Conservation (phyloP, 2,888 invertebrate genomes). For the Subacronicta megacephala region DNA sequence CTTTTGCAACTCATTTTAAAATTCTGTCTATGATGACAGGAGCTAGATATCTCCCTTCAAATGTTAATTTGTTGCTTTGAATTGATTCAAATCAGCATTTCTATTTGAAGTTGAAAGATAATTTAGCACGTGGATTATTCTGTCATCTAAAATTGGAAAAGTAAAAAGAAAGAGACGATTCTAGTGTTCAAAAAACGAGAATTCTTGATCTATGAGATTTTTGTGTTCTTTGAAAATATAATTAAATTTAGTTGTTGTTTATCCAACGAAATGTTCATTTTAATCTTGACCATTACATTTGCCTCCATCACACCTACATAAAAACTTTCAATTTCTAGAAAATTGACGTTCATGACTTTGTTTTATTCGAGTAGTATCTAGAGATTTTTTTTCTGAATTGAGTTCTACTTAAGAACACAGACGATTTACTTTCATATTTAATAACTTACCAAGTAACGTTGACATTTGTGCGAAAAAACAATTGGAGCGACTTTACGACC, state of each 20-base stretch:
- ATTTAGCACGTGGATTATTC: slow-evolving; percentile 5
- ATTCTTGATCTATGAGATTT: too few relatives aligned
- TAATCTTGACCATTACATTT: too few relatives aligned
- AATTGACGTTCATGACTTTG: neutral
- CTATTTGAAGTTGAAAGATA: slow-evolving; percentile 12
- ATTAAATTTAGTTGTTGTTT: too few relatives aligned
- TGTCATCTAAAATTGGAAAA: neutral
- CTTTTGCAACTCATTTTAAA: slow-evolving; percentile 17
- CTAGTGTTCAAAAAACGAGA: neutral
- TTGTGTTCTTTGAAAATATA: neutral
- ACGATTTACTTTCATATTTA: slow-evolving; percentile 6
- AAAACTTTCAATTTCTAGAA: neutral
- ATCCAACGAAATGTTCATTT: too few relatives aligned
- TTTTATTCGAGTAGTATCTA: neutral
- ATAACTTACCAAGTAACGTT: slow-evolving; percentile 8
- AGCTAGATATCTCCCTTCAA: slow-evolving; percentile 31
- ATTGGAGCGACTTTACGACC: slow-evolving; percentile 4
- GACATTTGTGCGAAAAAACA: slow-evolving; percentile 25
- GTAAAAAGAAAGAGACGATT: neutral
- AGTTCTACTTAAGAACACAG: neutral
- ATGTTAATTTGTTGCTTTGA: slow-evolving; percentile 36
- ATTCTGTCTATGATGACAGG: slow-evolving; percentile 32
- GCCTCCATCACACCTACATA: too few relatives aligned
- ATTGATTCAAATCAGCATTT: slow-evolving; percentile 19
- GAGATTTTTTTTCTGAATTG: neutral